These are phyloP conservation scores for Halichoeres trimaculatus DNA, from an alignment of 2,113 vertebrate genomes.

Conservation along the genomic window DNA sequence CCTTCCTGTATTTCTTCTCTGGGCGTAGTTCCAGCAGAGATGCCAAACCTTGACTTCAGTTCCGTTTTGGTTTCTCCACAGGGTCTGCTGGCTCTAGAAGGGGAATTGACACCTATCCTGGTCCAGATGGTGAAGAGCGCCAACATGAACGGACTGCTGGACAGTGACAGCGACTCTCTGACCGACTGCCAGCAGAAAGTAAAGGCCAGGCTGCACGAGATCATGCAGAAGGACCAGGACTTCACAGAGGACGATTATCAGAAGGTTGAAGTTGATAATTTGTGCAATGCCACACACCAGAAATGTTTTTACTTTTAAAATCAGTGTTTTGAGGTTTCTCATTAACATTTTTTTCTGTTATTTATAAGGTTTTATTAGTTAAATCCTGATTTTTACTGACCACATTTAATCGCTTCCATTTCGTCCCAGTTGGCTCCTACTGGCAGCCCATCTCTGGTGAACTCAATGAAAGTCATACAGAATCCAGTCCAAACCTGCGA, in stretches of 20 bases:
- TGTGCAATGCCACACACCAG: too few species aligned
- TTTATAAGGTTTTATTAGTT: too few species aligned
- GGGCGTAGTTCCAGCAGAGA: too few species aligned
- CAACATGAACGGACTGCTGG: constrained; percentile 98
- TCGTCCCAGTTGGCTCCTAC: constrained; percentile 91
- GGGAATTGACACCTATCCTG: constrained; percentile 95
- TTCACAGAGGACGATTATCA: constrained; percentile 89
- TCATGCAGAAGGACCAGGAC: constrained; percentile 92
- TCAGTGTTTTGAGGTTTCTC: too few species aligned
- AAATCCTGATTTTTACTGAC: background rate
- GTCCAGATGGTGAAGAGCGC: constrained; percentile 99
- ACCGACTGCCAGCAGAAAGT: constrained; percentile 96
- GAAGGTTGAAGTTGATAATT: constrained; percentile 81
- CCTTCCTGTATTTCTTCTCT: too few species aligned
- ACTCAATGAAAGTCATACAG: constrained; percentile 92
- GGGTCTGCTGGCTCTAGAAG: constrained; percentile 95
- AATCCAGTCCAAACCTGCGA: constrained; percentile 95
- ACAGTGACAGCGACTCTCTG: constrained; percentile 95
- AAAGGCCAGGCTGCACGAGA: constrained; percentile 92
- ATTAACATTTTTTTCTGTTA: too few species aligned
- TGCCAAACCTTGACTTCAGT: background rate
- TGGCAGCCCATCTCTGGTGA: constrained; percentile 89
- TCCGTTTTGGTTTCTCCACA: constrained; percentile 58
- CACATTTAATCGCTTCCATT: constrained; percentile 13
- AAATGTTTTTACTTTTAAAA: too few species aligned